Conservation (phyloP, 2,797 vertebrate species). For the Enteromius treurensis region DNA sequence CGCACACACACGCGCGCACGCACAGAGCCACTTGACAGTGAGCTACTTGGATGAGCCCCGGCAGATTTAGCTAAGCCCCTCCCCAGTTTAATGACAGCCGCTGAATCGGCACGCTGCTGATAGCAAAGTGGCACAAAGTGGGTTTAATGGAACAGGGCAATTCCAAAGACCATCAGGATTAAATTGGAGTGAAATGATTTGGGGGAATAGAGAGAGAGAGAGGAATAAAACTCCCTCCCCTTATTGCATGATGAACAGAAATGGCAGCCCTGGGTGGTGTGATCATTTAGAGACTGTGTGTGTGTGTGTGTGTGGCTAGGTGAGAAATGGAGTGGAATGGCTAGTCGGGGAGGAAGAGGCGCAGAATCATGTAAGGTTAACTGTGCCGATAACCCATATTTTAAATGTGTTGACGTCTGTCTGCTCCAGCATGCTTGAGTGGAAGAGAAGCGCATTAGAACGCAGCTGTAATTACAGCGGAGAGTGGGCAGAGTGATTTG, state of each 20-base stretch:
- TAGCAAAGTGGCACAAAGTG: slow-evolving; percentile 64
- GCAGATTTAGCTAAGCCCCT: slow-evolving; percentile 47
- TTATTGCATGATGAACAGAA: slow-evolving; percentile 46
- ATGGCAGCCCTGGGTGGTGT: slow-evolving; percentile 31
- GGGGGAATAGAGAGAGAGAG: slow-evolving; percentile 60
- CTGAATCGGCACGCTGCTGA: slow-evolving; percentile 46
- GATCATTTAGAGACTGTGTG: slow-evolving; percentile 38
- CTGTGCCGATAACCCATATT: slow-evolving; percentile 37
- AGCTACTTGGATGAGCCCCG: slow-evolving; percentile 37
- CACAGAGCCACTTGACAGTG: slow-evolving; percentile 25
- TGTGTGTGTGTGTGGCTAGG: slow-evolving; percentile 18
- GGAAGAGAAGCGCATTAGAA: slow-evolving; percentile 40
- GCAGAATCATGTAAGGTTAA: slow-evolving; percentile 41
- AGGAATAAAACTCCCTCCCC: slow-evolving; percentile 44
- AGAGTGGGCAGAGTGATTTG: slow-evolving; percentile 39
- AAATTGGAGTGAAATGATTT: slow-evolving; percentile 74
- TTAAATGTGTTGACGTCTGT: slow-evolving; percentile 35
- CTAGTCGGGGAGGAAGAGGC: slow-evolving; percentile 6
- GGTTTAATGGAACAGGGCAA: slow-evolving; percentile 71
- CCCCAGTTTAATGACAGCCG: slow-evolving; percentile 43
- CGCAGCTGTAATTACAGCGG: slow-evolving; percentile 55
- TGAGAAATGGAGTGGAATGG: slow-evolving; percentile 39
- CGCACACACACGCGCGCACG: background rate
- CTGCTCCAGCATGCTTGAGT: slow-evolving; percentile 32
- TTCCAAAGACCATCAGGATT: slow-evolving; percentile 71